Evolutionary conservation across 2,797 vertebrate genomes (phyloP).

Genomic region (Onychomys arenicola): DNA sequence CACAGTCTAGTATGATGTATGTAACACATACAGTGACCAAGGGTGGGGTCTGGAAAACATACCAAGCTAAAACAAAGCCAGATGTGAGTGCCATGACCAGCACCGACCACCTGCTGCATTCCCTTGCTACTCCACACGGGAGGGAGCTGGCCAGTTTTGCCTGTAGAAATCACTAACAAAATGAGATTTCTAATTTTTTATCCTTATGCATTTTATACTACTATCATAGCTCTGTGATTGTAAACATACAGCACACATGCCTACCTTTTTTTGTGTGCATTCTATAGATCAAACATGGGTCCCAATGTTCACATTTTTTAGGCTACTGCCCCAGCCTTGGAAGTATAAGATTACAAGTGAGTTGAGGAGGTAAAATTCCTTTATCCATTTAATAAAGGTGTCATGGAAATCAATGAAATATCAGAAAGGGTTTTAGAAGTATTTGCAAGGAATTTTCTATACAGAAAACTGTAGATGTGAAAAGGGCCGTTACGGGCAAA

Average conservation of each 20-base stretch:
- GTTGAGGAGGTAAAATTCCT: not conserved
- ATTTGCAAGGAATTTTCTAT: slow-evolving; percentile 11
- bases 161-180: not conserved
- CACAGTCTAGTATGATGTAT: not conserved
- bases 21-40: not conserved
- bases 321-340: not conserved
- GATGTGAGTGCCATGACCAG: not conserved
- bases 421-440: not conserved
- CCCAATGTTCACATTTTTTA: not conserved
- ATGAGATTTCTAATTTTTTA: slow-evolving; percentile 36
- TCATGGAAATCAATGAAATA: not conserved
- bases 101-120: not conserved
- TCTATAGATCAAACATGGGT: not conserved
- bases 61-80: slow-evolving; percentile 53
- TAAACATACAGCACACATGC: not conserved
- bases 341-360: not conserved
- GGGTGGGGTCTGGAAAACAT: not conserved
- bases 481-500: not conserved
- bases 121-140: not conserved
- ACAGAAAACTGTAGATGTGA: not conserved
- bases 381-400: not conserved
- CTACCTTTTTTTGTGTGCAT: not conserved
- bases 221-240: not conserved
- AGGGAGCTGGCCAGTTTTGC: not conserved
- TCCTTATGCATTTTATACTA: not conserved